A percentile compares a stretch with the other conserved stretches of the same genome.
Conservation (phyloP, 2,888 invertebrate genomes). For the Gryllus longicercus region DNA sequence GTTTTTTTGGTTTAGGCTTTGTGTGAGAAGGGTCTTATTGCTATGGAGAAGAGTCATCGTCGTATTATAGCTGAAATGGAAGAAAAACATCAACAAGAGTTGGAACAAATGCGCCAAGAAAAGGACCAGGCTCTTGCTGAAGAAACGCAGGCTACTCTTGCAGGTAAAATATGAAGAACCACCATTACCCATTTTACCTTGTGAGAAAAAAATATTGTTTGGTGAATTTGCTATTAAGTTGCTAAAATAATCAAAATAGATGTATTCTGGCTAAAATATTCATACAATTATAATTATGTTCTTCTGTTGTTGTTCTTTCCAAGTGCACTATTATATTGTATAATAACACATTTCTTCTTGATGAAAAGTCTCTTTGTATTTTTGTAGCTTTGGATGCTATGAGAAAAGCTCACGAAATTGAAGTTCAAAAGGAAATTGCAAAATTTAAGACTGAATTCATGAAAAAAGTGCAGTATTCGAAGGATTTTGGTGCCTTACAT, state of each 20-base stretch:
- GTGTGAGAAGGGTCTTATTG: slow-evolving; percentile 84
- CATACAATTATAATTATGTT: too few species aligned
- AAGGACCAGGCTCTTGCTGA: slow-evolving; percentile 92
- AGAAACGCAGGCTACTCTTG: slow-evolving; percentile 88
- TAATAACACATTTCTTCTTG: not conserved
- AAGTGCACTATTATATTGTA: too few species aligned
- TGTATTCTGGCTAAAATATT: too few species aligned
- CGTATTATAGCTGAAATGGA: slow-evolving; percentile 83
- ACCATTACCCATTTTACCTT: too few species aligned
- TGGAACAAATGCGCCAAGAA: slow-evolving; percentile 72
- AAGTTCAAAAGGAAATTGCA: slow-evolving; percentile 84
- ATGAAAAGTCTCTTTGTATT: slow-evolving; percentile 21
- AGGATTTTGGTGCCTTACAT: slow-evolving; percentile 60
- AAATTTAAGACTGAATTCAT: slow-evolving; percentile 88
- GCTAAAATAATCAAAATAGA: too few species aligned
- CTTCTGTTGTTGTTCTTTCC: too few species aligned
- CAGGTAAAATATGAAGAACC: slow-evolving; percentile 49
- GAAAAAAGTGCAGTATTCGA: slow-evolving; percentile 62
- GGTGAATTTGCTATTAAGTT: too few species aligned
- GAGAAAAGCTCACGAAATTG: slow-evolving; percentile 92
- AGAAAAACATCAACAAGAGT: slow-evolving; percentile 80
- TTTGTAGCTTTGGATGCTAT: slow-evolving; percentile 83
- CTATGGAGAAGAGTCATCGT: slow-evolving; percentile 86
- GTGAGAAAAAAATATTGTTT: too few species aligned
- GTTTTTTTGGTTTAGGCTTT: slow-evolving; percentile 54